phyloP scores from a whole-genome alignment of 2,113 vertebrate species.

The Orthonyx spaldingii region DNA sequence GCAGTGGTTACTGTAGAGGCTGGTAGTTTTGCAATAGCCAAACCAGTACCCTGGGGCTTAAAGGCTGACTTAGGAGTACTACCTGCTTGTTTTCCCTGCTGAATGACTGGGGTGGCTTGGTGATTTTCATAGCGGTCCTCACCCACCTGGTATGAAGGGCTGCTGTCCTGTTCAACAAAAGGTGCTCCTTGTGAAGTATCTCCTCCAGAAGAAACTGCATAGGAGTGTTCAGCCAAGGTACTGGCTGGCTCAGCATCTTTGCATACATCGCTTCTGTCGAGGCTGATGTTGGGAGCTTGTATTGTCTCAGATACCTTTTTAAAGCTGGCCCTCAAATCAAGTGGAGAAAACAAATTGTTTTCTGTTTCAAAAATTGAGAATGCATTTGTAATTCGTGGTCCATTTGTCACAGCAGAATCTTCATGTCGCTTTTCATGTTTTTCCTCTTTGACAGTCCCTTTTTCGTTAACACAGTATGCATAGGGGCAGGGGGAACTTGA shows the following conservation, averaged over 20 bases:
- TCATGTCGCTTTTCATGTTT: conserved; percentile 77
- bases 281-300: conserved; percentile 61
- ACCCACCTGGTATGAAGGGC: neutral
- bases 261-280: conserved; percentile 57
- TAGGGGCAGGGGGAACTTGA: conserved; percentile 72
- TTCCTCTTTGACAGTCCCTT: conserved; percentile 75
- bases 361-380: conserved; percentile 94
- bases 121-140: conserved; percentile 53
- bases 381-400: conserved; percentile 95
- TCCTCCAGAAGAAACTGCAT: conserved; percentile 81
- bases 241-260: conserved; percentile 80
- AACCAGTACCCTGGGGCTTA: conserved; percentile 25
- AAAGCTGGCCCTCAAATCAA: conserved; percentile 79
- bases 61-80: conserved; percentile 49
- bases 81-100: conserved; percentile 40
- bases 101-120: conserved; percentile 27
- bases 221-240: conserved; percentile 91
- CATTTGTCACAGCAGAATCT: conserved; percentile 81
- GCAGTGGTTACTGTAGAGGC: neutral
- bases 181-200: conserved; percentile 66
- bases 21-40: conserved; percentile 8
- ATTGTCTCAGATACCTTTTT: conserved; percentile 78
- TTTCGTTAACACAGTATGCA: conserved; percentile 72
- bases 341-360: conserved; percentile 85
- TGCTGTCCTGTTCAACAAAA: conserved; percentile 17